A percentile compares a stretch with the other conserved stretches of the same genome.
These are phyloP conservation scores for Spilogale gracilis DNA, from an alignment of 2,113 vertebrate genomes.

Conservation along the genomic window DNA sequence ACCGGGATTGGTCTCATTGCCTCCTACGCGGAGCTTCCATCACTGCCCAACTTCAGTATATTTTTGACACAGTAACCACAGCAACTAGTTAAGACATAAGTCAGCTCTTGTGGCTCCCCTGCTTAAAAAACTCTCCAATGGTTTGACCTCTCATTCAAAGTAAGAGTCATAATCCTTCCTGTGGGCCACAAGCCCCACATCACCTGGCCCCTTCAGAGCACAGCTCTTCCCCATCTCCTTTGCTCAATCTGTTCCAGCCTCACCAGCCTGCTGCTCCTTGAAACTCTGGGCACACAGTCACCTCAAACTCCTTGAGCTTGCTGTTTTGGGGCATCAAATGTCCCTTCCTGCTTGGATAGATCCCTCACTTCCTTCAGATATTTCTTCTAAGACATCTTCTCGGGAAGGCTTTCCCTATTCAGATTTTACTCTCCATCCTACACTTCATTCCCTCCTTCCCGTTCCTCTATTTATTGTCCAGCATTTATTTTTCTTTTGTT, in stretches of 20 bases:
- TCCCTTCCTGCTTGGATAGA: background rate
- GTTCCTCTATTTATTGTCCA: background rate
- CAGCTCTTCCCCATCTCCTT: background rate
- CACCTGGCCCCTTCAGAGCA: fast-evolving
- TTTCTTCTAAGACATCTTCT: background rate
- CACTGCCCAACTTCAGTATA: background rate
- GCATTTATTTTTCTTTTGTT: background rate
- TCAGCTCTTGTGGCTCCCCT: background rate
- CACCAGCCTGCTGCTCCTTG: background rate
- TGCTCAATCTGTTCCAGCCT: background rate
- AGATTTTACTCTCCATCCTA: background rate
- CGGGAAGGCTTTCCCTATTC: background rate
- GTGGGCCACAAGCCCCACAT: background rate
- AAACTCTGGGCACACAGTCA: background rate
- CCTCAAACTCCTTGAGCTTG: background rate
- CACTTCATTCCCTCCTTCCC: background rate
- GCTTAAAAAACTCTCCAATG: background rate
- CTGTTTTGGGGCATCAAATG: background rate
- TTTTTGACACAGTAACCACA: background rate
- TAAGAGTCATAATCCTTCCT: background rate
- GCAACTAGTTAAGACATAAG: background rate
- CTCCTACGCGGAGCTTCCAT: background rate
- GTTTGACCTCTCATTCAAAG: background rate
- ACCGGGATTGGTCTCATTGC: background rate
- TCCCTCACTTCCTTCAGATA: background rate